These are phyloP conservation scores for Aphidius gifuensis DNA, from an alignment of 1,140 invertebrate genomes.

Conservation along the genomic window DNA sequence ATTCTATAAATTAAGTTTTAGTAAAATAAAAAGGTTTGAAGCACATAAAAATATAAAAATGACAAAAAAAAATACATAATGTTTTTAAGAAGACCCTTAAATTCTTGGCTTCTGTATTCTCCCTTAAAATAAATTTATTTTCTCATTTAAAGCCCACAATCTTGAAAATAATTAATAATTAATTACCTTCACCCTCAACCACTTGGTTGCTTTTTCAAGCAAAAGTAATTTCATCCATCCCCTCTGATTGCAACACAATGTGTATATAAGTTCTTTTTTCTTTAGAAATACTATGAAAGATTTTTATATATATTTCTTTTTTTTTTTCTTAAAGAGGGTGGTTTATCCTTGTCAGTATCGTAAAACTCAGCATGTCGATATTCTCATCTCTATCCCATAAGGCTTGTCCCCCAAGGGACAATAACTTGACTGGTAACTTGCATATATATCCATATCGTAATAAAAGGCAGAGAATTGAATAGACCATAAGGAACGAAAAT, in stretches of 20 bases:
- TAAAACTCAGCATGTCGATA: not conserved
- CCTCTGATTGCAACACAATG: not conserved
- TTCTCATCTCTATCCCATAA: not conserved
- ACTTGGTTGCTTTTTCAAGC: not conserved
- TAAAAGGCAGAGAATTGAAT: not conserved
- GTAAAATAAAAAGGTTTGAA: too few relatives aligned
- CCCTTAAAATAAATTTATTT: constrained; percentile 1
- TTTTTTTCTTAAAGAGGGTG: too few relatives aligned
- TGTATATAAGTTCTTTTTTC: too few relatives aligned
- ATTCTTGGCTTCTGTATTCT: not conserved
- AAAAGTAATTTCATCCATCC: not conserved
- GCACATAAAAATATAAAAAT: too few relatives aligned
- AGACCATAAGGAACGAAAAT: not conserved
- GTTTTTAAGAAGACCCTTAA: not conserved
- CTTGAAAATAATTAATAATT: constrained; percentile 18
- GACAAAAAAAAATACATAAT: too few relatives aligned
- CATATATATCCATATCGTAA: not conserved
- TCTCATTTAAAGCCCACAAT: not conserved
- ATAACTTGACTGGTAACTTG: not conserved
- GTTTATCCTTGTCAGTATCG: not conserved
- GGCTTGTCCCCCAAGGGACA: too few relatives aligned
- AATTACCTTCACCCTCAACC: constrained; percentile 13
- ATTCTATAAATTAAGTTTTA: not conserved
- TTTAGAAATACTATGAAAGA: too few relatives aligned
- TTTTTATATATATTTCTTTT: too few relatives aligned